phyloP scores from a whole-genome alignment of 2,888 invertebrate genomes.

The Drosophila neotestacea region DNA sequence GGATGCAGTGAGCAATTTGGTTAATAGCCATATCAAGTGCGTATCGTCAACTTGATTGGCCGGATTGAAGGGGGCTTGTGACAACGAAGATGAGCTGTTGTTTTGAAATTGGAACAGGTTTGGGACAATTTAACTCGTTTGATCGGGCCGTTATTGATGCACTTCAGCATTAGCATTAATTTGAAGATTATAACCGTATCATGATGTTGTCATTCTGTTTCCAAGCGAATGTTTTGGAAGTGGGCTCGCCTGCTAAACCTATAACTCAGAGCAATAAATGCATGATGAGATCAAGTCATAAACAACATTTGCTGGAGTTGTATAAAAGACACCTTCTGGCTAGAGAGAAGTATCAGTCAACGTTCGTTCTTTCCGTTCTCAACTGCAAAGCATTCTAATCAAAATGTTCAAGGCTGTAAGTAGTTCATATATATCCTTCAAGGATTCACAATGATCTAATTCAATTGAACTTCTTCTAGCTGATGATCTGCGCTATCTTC shows the following conservation, averaged over 20 bases:
- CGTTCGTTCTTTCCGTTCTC: constrained; percentile 39
- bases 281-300: constrained; percentile 19
- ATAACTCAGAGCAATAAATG: constrained; percentile 38
- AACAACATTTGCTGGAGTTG: constrained; percentile 20
- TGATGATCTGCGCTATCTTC: constrained; percentile 65
- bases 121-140: constrained; percentile 33
- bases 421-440: not conserved
- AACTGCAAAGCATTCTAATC: constrained; percentile 35
- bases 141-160: constrained; percentile 29
- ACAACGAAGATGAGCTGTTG: constrained; percentile 18
- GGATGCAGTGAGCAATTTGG: not conserved
- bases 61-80: constrained; percentile 28
- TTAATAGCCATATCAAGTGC: not conserved
- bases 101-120: constrained; percentile 37
- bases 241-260: constrained; percentile 19
- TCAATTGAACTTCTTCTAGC: constrained; percentile 30
- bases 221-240: constrained; percentile 24
- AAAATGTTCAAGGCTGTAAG: constrained; percentile 72
- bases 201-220: constrained; percentile 35
- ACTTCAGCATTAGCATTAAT: constrained; percentile 31
- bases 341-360: constrained; percentile 48
- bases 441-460: not conserved
- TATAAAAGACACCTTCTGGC: constrained; percentile 43
- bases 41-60: constrained; percentile 30
- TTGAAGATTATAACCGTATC: constrained; percentile 20